Evolutionary conservation across 2,113 vertebrate species (phyloP).

Genomic region (Leptodactylus fuscus): DNA sequence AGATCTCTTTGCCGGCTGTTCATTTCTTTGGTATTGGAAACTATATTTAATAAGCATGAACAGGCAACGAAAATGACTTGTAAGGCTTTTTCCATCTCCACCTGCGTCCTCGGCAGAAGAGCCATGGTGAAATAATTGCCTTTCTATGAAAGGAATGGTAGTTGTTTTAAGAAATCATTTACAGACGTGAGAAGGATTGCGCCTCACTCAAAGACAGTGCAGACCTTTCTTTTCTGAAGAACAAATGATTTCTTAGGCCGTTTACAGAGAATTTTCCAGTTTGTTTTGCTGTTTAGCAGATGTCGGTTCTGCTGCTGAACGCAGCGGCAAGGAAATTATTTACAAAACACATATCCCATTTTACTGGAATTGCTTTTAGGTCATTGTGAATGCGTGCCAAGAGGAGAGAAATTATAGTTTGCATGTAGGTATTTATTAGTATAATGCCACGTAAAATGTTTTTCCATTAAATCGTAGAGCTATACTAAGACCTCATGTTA

Average conservation of each 20-base stretch:
- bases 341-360: conserved; percentile 1
- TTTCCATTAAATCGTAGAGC: background rate
- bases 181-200: conserved; percentile 15
- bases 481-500: background rate
- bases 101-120: conserved; percentile 44
- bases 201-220: background rate
- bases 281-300: conserved; percentile 8
- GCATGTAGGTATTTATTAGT: background rate
- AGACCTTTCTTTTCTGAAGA: background rate
- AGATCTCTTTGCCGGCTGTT: conserved; percentile 1
- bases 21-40: conserved; percentile 37
- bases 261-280: conserved; percentile 17
- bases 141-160: conserved; percentile 24
- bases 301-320: background rate
- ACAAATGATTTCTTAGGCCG: background rate
- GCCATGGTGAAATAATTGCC: conserved; percentile 41
- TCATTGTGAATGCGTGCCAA: background rate
- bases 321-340: conserved; percentile 10
- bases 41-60: conserved; percentile 57
- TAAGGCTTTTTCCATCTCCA: conserved; percentile 29
- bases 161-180: conserved; percentile 2
- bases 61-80: conserved; percentile 35
- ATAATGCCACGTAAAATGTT: background rate
- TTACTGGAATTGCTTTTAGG: conserved; percentile 2
- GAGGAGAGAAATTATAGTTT: background rate